Base-by-base conservation (phyloP, 1,140 invertebrate species). In the Macrosteles quadrilineatus region DNA sequence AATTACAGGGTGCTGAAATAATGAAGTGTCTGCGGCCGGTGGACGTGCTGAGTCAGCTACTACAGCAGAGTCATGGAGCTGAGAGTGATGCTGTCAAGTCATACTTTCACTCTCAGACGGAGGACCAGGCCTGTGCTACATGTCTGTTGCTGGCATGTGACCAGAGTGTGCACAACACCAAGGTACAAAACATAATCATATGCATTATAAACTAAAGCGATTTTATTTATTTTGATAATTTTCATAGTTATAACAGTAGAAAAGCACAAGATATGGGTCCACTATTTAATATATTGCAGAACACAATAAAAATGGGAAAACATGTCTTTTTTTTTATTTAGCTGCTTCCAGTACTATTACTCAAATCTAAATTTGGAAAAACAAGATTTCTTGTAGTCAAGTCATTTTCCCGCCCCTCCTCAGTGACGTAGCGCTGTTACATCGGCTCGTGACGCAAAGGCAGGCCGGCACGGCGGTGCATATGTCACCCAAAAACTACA, bases 121-220 rank as follows among this genome's bases (percentile, higher is more conserved):
- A 89, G 32, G 89, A 93, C 55, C 93, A 97, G 81, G 94, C 94
- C 0, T 97, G 95, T 82, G 92, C 94, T 0, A 94, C 92, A 4
- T 91, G 91, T 68, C 81, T 98, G 1, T 90, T 96, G 73, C 78
- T 98, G 55, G 94, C 95, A 0, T 96, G 93, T 47, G 84, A 87
- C 72, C 87, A 87, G 75, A 86, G 80, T 74, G 81, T 85, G 67
- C 86, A 85, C 72, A 90, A 91, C 70, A 85, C 86, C 30, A 88
- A 93, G 75, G 83, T 94, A 77, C 70, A 21, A 21, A 36, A 6
- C 0, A 50, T 70, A 27, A 6, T n/a, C 25, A 9, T 62, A 27
- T 27, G 27, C 2, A 2, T 30, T 64, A 64, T 64, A 32, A 32
- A 32, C 2, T 1, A 9, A 64, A 36, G 1, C 29, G 25, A 32